Base-by-base conservation (phyloP, 2,888 invertebrate genomes). In the Neuroscelio doddi region DNA sequence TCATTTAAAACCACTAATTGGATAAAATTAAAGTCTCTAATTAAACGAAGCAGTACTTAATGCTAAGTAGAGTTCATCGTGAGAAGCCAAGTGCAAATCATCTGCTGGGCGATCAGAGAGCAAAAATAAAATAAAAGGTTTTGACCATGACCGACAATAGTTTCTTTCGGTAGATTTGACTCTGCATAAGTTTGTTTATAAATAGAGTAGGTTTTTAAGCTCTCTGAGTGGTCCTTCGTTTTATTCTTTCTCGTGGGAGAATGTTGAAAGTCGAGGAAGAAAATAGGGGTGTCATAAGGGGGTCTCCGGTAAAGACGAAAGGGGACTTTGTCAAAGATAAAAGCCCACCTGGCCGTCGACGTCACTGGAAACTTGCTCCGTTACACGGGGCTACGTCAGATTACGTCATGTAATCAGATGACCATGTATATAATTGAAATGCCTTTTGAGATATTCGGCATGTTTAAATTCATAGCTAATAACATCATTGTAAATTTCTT, bases 401-500 rank as follows among this genome's bases (percentile, higher is more conserved):
- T 72, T 73, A 77, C 79, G 79, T 79, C 77, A 79, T 71, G 42
- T 46, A 51, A 46, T 52, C 76, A 75, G 74, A 73, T 76, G 72
- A 59, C 59, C 30, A 36, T 29, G 32, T n/a, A n/a, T n/a, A n/a
- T 56, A 51, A 62, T 62, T 56, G 55, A 51, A 62, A 55, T 55
- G 45, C 50, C 55, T 50, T 38, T 39, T 39, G 50, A 62, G 62
- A 55, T 39, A 44, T 42, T 50, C 55, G 50, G 55, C 55, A 55
- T 45, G 55, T 53, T 61, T 36, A 10, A 12, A 61, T 42, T 53
- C 52, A 51, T 42, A n/a, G 51, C 51, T 63, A 63, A 56, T 56
- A n/a, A n/a, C n/a, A n/a, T n/a, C n/a, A n/a, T n/a, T n/a, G n/a
- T n/a, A n/a, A n/a, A n/a, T n/a, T n/a, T n/a, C n/a, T n/a, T n/a